Conservation (phyloP, 2,797 vertebrate species). For the Myripristis jacobus region DNA sequence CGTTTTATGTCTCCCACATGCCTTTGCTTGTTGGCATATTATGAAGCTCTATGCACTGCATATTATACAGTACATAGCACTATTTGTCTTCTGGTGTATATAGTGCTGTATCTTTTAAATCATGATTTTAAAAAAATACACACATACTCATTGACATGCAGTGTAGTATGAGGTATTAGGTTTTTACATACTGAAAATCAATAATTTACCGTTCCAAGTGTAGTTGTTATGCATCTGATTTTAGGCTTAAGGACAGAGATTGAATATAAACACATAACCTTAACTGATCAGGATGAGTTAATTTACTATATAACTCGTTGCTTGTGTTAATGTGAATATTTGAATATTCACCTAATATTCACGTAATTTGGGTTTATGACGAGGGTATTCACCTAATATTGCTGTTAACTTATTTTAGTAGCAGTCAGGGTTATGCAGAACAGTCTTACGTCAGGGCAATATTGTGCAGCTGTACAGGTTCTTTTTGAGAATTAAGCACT, state of each 20-base stretch:
- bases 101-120: neutral
- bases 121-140: neutral
- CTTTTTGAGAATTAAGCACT: neutral
- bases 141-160: neutral
- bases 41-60: neutral
- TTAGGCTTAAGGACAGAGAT: too few species aligned
- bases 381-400: too few species aligned
- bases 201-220: too few species aligned
- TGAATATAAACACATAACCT: too few species aligned
- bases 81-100: slow-evolving; percentile 2
- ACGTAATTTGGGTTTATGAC: too few species aligned
- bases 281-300: neutral
- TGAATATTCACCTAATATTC: too few species aligned
- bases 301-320: neutral
- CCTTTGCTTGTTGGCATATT: slow-evolving; percentile 11
- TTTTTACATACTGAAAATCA: too few species aligned
- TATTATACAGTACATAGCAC: too few species aligned
- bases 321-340: slow-evolving; percentile 1
- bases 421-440: neutral
- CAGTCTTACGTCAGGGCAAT: neutral
- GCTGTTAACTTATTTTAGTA: neutral
- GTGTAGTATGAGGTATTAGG: too few species aligned
- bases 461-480: neutral
- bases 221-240: too few species aligned
- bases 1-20: slow-evolving; percentile 29